Conservation (phyloP, 1,140 invertebrate species). For the Heterodera carotae region DNA sequence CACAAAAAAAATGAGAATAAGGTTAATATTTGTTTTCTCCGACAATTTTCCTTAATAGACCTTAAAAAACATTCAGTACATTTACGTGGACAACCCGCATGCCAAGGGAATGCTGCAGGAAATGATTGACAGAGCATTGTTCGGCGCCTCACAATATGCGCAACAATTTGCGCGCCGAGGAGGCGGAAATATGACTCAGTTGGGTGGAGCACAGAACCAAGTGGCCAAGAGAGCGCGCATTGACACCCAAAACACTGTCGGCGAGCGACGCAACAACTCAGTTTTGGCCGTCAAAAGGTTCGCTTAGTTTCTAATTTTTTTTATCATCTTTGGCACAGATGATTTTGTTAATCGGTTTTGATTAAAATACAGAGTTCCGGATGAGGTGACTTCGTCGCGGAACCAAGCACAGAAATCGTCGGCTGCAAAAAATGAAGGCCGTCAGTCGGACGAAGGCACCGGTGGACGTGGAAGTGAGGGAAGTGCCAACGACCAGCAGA, state of each 20-base stretch:
- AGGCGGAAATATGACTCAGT: background rate
- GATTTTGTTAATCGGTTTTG: background rate
- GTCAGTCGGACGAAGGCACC: background rate
- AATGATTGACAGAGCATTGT: slow-evolving; percentile 58
- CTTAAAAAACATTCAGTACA: slow-evolving; percentile 43
- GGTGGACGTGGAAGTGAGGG: background rate
- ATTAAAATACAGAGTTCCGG: background rate
- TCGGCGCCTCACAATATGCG: slow-evolving; percentile 36
- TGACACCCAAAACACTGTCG: background rate
- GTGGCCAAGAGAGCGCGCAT: background rate
- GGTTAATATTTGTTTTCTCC: slow-evolving; percentile 5
- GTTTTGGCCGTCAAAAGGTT: background rate
- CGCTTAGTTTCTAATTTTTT: background rate
- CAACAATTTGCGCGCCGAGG: slow-evolving; percentile 12
- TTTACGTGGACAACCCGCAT: slow-evolving; percentile 58
- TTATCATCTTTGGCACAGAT: too few species aligned
- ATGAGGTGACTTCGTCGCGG: background rate
- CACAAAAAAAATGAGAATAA: slow-evolving; percentile 59
- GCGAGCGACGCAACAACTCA: background rate
- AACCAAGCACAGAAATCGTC: background rate
- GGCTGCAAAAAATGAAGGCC: background rate
- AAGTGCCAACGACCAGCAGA: background rate
- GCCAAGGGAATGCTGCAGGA: slow-evolving; percentile 59
- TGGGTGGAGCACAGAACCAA: background rate
- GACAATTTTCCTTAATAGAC: background rate